Base-by-base conservation (phyloP, 2,113 vertebrate genomes). In the Plotosus lineatus region DNA sequence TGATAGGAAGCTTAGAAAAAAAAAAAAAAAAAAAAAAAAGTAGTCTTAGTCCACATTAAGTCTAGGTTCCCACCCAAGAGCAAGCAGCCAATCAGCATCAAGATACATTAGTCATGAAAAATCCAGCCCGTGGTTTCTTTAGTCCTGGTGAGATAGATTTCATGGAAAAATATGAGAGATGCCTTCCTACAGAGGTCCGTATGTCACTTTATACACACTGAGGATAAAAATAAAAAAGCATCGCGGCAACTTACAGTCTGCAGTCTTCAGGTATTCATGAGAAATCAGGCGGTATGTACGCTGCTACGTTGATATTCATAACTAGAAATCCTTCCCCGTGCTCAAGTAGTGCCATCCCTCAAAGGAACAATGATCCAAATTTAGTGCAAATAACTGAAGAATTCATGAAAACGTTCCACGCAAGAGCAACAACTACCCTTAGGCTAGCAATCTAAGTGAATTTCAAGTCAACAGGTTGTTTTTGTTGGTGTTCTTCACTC, bases 371-470 rank as follows among this genome's bases (percentile, higher is more conserved):
- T 36, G 1, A 10, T 51, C 8, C 9, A 23, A 19, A 73, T 51
- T 36, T 36, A 36, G 69, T 31, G 42, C 28, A 50, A 73, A 33
- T 73, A 51, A 36, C 26, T 36, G 26, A 36, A 51, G 69, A 51
- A 73, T 72, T 33, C 46, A 50, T 73, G 28, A 73, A 73, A 73
- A 33, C 3, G 19, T 51, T 51, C 46, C 17, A 31, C 68, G 31
- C 26, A 15, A 46, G 48, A 66, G 40, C 8, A 15, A 36, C 46
- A 36, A 36, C 28, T 36, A 4, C 69, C 69, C 48, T 51, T 33
- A 72, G 69, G 46, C 69, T 51, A 51, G 33, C 31, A 21, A 33
- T 73, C 21, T 51, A 73, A 51, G 19, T 51, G 69, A 73, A 73
- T 73, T 50, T 51, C 46, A 33, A 51, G 2, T 36, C 48, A 46